Base-by-base conservation (phyloP, 2,888 invertebrate genomes). In the Axea sp. region DNA sequence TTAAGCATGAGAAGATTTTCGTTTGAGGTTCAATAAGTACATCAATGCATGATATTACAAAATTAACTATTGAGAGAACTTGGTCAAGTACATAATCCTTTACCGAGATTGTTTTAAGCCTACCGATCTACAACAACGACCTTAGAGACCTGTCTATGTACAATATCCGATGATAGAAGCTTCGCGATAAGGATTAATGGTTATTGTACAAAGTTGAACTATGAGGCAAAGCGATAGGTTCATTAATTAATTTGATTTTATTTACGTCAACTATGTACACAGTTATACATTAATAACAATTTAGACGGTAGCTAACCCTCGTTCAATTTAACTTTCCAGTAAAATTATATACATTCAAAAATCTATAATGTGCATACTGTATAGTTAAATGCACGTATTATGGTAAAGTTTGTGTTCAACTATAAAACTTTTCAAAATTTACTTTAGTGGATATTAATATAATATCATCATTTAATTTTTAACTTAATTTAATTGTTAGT, bases 51-150 rank as follows among this genome's bases (percentile, higher is more conserved):
- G 45, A 47, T 41, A 57, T 55, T 67, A 49, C 49, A 49, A 37
- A 57, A 67, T 67, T 67, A 67, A 37, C 55, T 31, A 67, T 47
- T 67, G 30, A 57, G 57, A 37, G 47, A 49, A 67, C 24, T 57
- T 67, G 39, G 67, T 57, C 67, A 49, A 57, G 67, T 67, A 47
- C 17, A 24, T 67, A 67, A 67, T 67, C 65, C 65, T 47, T 55
- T 47, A 67, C 55, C 55, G 15, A 15, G n/a, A 55, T 28, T 45
- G 47, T 41, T 53, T 65, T 65, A 43, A 65, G 64, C 64, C 30
- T 30, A 30, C 17, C 55, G 24, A 67, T 55, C 55, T 43, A 55
- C 45, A 45, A 28, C 37, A 45, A 45, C 65, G 43, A 51, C 62
- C 19, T 30, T 35, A 35, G 12, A 24, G 55, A 45, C 26, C 31